These are phyloP conservation scores for Merops nubicus DNA, from an alignment of 2,113 vertebrate species.

Conservation along the genomic window DNA sequence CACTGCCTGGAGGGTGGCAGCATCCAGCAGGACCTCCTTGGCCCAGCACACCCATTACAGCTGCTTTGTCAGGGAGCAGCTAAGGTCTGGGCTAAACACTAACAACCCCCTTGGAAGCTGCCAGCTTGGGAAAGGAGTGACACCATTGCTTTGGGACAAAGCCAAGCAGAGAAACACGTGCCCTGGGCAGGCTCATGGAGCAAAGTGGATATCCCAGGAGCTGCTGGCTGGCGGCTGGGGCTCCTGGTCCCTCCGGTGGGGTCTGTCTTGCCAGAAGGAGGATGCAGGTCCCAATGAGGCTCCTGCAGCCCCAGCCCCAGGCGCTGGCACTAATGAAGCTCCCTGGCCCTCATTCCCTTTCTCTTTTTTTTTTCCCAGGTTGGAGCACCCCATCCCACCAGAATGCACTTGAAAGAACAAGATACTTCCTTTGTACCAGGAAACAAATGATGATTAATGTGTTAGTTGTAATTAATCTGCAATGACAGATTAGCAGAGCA, in stretches of 20 bases:
- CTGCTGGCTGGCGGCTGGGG: not conserved
- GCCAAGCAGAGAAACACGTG: not conserved
- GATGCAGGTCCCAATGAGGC: not conserved
- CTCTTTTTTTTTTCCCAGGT: conserved; percentile 30
- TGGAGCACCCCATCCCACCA: conserved; percentile 68
- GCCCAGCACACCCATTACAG: not conserved
- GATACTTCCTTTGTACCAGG: conserved; percentile 75
- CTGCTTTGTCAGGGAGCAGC: not conserved
- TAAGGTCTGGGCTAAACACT: not conserved
- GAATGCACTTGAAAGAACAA: conserved; percentile 70
- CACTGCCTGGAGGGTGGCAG: not conserved
- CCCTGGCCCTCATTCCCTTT: conserved; percentile 7
- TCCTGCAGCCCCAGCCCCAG: not conserved
- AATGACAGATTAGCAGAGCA: conserved; percentile 80
- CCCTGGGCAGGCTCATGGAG: not conserved
- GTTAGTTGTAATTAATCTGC: conserved; percentile 88
- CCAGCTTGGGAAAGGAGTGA: not conserved
- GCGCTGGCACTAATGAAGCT: conserved; percentile 67
- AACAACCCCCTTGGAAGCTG: not conserved
- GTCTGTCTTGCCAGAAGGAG: conserved; percentile 13
- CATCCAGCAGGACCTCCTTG: not conserved
- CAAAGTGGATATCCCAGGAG: not conserved
- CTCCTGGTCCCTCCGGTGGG: not conserved
- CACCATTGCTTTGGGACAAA: not conserved
- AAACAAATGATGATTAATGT: conserved; percentile 92